Conservation (phyloP, 2,888 invertebrate species). For the Ommatoiulus sabulosus region DNA sequence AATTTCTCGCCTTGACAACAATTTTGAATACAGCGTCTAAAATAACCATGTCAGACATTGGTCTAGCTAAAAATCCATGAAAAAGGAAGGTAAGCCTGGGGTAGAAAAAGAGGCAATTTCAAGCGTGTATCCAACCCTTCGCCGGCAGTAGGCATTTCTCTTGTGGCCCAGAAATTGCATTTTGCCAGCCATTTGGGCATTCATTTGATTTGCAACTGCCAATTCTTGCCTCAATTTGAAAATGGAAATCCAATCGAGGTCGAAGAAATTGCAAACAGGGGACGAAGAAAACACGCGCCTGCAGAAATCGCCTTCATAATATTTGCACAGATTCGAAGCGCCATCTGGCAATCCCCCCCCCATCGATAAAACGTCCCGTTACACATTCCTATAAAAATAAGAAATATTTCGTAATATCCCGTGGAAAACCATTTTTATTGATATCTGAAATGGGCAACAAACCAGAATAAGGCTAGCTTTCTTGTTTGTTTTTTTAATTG, state of each 20-base stretch:
- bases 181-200: conserved; percentile 7
- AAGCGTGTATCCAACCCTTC: not conserved
- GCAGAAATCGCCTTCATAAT: not conserved
- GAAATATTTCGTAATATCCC: too few species aligned
- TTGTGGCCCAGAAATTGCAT: not conserved
- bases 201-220: conserved; percentile 30
- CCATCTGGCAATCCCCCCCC: not conserved
- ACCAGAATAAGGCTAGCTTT: too few species aligned
- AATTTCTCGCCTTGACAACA: not conserved
- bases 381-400: not conserved
- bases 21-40: not conserved
- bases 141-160: not conserved
- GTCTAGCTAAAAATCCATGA: not conserved
- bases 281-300: not conserved
- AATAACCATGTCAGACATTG: not conserved
- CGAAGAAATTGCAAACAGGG: not conserved
- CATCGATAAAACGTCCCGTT: not conserved
- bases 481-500: too few species aligned
- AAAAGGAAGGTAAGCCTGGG: not conserved
- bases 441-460: too few species aligned
- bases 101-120: not conserved
- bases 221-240: conserved; percentile 31
- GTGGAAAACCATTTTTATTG: too few species aligned
- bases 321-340: not conserved
- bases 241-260: conserved; percentile 37